Evolutionary conservation across 1,140 invertebrate genomes (phyloP).

Genomic region (Campoletis sonorensis): DNA sequence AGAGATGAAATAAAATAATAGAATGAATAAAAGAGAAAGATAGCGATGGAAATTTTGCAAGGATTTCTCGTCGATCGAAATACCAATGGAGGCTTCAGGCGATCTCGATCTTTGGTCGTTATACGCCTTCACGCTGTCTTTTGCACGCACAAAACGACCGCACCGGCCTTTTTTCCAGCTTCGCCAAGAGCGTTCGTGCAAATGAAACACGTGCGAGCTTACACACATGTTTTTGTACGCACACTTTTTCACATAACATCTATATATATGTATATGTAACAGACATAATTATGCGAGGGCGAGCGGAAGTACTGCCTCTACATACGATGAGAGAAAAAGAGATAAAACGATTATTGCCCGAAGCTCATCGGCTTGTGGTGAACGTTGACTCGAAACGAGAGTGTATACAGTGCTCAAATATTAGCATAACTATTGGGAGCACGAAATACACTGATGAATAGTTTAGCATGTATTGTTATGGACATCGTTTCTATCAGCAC

Average conservation of each 20-base stretch:
- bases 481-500: too few species aligned
- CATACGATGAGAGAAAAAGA: background rate
- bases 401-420: background rate
- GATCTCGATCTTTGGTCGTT: conserved; percentile 69
- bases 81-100: conserved; percentile 46
- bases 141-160: conserved; percentile 65
- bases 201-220: conserved; percentile 59
- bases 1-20: background rate
- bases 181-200: conserved; percentile 61
- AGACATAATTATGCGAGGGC: background rate
- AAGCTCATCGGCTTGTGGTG: conserved; percentile 28
- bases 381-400: conserved; percentile 4
- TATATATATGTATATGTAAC: background rate
- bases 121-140: conserved; percentile 74
- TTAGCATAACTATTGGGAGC: conserved; percentile 13
- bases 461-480: background rate
- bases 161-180: conserved; percentile 42
- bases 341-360: conserved; percentile 9
- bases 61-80: conserved; percentile 37
- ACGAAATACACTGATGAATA: background rate
- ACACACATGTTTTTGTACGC: background rate
- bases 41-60: background rate
- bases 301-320: background rate
- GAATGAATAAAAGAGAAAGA: background rate
- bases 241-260: background rate